These are phyloP conservation scores for Nannospalax galili DNA, from an alignment of 2,113 vertebrate genomes.

Conservation along the genomic window DNA sequence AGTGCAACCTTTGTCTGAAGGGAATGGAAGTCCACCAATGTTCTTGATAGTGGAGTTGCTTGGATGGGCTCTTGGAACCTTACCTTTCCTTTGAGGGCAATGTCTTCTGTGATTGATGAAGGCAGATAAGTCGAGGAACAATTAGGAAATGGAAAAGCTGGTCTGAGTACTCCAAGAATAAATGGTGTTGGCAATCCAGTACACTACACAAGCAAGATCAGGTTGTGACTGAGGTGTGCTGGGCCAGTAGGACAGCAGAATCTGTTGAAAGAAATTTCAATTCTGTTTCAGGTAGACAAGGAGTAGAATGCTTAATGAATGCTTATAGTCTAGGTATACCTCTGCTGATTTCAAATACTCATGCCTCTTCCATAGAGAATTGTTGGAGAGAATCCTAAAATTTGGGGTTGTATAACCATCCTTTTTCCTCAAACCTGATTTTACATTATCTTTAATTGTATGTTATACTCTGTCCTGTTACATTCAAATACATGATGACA, in stretches of 20 bases:
- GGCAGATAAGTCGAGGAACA: not conserved
- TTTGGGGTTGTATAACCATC: not conserved
- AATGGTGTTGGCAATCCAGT: no score
- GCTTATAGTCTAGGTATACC: no score
- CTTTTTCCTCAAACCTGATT: not conserved
- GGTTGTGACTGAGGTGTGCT: no score
- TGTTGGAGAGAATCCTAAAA: not conserved
- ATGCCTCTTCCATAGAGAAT: not conserved
- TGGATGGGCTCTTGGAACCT: not conserved
- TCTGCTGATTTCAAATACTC: not conserved
- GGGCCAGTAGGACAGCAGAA: not conserved
- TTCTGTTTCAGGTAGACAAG: not conserved
- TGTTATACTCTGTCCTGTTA: not conserved
- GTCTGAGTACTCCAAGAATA: not conserved
- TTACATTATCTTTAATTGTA: not conserved
- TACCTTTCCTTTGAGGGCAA: not conserved
- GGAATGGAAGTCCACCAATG: not conserved
- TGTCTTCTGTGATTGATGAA: not conserved
- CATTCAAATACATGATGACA: not conserved
- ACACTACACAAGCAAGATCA: rapidly evolving
- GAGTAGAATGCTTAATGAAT: not conserved
- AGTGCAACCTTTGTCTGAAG: not conserved
- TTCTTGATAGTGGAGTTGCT: not conserved
- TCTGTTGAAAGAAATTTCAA: not conserved
- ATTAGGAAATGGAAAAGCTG: not conserved